phyloP scores from a whole-genome alignment of 2,888 invertebrate species.

The Norana najaformis region DNA sequence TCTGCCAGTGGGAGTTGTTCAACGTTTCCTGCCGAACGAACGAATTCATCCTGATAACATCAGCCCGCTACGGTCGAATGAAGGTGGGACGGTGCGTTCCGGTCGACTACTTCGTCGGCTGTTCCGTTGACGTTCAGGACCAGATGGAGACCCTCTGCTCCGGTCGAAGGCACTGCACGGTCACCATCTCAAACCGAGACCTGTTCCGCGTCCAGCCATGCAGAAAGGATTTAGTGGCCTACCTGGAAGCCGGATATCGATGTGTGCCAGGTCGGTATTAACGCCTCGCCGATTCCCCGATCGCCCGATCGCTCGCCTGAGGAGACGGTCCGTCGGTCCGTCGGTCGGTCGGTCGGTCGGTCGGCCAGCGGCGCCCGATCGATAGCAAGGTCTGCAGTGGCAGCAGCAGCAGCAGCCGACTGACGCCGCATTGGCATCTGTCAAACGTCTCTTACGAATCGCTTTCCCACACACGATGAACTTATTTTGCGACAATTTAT shows the following conservation, averaged over 20 bases:
- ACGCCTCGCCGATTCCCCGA: not conserved
- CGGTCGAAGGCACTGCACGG: conserved; percentile 30
- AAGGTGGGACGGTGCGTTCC: conserved; percentile 31
- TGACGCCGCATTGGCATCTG: not conserved
- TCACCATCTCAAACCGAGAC: conserved; percentile 25
- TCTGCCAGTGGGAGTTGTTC: conserved; percentile 31
- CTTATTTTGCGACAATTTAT: not conserved
- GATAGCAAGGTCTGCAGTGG: not conserved
- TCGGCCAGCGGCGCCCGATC: not conserved
- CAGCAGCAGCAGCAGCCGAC: not conserved
- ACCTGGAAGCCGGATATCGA: conserved; percentile 33
- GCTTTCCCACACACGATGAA: conserved; percentile 13
- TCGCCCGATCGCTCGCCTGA: not conserved
- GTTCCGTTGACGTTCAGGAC: conserved; percentile 29
- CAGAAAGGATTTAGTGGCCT: conserved; percentile 32
- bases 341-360: not conserved
- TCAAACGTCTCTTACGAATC: not conserved
- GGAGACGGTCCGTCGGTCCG: not conserved
- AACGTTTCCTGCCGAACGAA: conserved; percentile 29
- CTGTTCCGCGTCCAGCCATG: conserved; percentile 32
- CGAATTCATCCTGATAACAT: conserved; percentile 34
- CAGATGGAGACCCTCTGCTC: conserved; percentile 32
- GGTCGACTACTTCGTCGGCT: conserved; percentile 33
- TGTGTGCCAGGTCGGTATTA: conserved; percentile 31
- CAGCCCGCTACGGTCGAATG: conserved; percentile 34